phyloP scores from a whole-genome alignment of 2,888 invertebrate species.

The Pristionchus japonicus region DNA sequence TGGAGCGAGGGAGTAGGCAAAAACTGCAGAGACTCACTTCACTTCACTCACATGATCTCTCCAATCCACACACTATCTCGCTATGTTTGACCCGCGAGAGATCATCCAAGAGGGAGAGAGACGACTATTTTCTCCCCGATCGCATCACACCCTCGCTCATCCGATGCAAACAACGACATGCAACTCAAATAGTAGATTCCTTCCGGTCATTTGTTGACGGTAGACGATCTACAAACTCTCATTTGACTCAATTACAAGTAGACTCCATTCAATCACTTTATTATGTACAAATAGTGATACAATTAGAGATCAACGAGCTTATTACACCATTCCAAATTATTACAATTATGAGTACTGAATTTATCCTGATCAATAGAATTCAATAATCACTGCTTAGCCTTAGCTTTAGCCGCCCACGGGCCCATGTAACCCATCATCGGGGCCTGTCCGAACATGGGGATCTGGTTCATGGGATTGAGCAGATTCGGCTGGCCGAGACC shows the following conservation, averaged over 20 bases:
- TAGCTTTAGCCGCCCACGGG: constrained; percentile 17
- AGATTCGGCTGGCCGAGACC: background rate
- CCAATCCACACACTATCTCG: background rate
- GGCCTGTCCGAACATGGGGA: background rate
- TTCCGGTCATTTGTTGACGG: background rate
- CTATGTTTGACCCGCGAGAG: too few species aligned
- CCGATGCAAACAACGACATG: constrained; percentile 2
- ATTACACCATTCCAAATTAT: background rate
- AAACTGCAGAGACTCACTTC: background rate
- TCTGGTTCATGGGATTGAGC: background rate
- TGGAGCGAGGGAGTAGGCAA: background rate
- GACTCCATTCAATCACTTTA: too few species aligned
- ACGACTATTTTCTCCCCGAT: background rate
- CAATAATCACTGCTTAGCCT: constrained; percentile 3
- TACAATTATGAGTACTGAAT: background rate
- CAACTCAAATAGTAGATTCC: background rate
- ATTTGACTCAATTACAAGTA: too few species aligned
- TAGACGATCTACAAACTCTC: background rate
- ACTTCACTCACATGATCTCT: background rate
- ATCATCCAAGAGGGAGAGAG: too few species aligned
- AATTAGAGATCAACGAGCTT: background rate
- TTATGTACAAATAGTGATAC: background rate
- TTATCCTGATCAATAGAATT: background rate
- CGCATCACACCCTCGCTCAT: background rate
- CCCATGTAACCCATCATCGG: background rate